Conservation (phyloP, 2,797 vertebrate genomes). For the Macrochelys suwanniensis region DNA sequence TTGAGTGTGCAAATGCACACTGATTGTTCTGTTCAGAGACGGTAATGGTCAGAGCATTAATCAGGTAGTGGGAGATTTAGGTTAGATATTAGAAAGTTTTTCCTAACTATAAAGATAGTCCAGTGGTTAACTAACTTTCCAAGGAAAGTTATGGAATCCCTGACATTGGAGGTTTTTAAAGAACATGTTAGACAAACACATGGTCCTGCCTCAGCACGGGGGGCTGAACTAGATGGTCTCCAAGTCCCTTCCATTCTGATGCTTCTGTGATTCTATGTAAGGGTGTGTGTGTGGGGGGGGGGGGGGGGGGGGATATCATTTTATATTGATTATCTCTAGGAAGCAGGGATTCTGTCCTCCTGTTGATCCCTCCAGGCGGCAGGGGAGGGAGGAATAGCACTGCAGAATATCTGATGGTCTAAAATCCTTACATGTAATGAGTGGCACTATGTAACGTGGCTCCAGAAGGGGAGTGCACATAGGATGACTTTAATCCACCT, state of each 20-base stretch:
- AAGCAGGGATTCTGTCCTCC: neutral
- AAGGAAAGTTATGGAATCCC: neutral
- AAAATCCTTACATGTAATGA: neutral
- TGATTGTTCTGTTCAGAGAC: neutral
- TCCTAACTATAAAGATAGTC: neutral
- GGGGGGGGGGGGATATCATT: accelerated
- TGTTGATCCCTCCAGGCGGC: neutral
- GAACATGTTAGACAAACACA: neutral
- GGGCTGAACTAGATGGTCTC: no score
- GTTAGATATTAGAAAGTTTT: neutral
- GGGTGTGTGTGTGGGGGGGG: no score
- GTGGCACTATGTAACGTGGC: neutral
- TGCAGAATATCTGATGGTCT: neutral
- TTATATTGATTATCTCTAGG: neutral
- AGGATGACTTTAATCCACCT: neutral
- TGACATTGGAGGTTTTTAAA: neutral
- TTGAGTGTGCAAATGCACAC: neutral
- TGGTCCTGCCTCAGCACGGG: no score
- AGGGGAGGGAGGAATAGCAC: neutral
- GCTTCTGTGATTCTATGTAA: no score
- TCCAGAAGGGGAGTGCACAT: neutral
- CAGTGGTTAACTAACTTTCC: neutral
- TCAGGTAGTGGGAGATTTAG: neutral
- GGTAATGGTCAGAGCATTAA: neutral
- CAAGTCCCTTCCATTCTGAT: no score